phyloP scores from a whole-genome alignment of 2,888 invertebrate genomes.

The Tipula confusa region DNA sequence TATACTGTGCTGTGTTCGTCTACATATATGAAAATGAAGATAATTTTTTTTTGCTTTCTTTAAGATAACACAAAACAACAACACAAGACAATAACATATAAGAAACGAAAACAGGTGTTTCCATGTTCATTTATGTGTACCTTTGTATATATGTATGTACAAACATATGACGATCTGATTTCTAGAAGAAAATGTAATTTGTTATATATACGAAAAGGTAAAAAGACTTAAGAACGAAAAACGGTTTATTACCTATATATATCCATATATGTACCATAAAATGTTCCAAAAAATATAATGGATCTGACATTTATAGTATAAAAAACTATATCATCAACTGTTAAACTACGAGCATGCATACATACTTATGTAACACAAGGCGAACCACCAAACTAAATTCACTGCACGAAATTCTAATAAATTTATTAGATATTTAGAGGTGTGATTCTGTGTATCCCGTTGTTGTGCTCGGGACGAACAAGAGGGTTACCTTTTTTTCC shows the following conservation, averaged over 20 bases:
- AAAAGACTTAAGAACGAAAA: neutral
- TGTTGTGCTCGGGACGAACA: neutral
- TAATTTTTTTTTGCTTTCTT: neutral
- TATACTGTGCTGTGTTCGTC: neutral
- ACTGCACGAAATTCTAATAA: slow-evolving; percentile 7
- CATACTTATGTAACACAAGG: neutral
- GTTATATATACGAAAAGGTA: neutral
- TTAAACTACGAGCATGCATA: neutral
- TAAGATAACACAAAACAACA: neutral
- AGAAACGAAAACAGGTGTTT: slow-evolving; percentile 4
- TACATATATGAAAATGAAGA: neutral
- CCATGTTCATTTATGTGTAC: neutral
- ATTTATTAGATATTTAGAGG: neutral
- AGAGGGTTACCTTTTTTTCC: neutral
- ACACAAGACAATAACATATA: neutral
- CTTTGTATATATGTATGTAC: neutral
- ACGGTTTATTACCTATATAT: neutral
- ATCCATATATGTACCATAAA: neutral
- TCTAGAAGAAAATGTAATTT: slow-evolving; percentile 1
- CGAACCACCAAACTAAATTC: neutral
- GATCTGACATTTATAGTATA: neutral
- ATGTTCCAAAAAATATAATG: no score
- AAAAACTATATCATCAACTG: neutral
- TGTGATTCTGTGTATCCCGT: neutral
- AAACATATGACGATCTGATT: neutral